phyloP scores from a whole-genome alignment of 2,797 vertebrate genomes.

The Nothura maculosa region DNA sequence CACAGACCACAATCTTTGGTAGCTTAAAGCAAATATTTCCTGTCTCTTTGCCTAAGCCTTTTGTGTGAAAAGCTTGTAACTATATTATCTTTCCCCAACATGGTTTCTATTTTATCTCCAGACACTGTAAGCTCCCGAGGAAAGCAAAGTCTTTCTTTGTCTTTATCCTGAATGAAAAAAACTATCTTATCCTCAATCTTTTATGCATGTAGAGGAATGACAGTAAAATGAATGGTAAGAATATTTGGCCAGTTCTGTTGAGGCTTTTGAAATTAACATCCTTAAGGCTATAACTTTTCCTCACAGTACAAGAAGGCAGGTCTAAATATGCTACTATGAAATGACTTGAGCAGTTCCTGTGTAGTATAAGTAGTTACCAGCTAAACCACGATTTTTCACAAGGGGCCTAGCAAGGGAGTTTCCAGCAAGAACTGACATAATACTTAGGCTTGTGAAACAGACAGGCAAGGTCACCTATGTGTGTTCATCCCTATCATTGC shows the following conservation, averaged over 20 bases:
- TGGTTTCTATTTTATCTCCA: background rate
- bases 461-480: background rate
- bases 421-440: background rate
- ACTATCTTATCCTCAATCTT: background rate
- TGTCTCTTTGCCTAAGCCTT: background rate
- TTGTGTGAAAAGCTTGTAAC: background rate
- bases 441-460: conserved; percentile 15
- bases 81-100: background rate
- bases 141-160: background rate
- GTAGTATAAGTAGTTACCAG: no score
- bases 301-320: background rate
- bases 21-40: background rate
- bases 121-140: background rate
- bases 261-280: background rate
- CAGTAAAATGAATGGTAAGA: background rate
- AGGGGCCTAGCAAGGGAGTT: background rate
- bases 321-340: background rate
- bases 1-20: background rate
- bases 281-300: background rate
- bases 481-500: background rate
- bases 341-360: background rate
- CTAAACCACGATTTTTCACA: background rate
- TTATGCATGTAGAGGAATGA: background rate
- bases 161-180: background rate
- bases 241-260: background rate